Conservation (phyloP, 2,113 vertebrate genomes). For the Lepus timidus region DNA sequence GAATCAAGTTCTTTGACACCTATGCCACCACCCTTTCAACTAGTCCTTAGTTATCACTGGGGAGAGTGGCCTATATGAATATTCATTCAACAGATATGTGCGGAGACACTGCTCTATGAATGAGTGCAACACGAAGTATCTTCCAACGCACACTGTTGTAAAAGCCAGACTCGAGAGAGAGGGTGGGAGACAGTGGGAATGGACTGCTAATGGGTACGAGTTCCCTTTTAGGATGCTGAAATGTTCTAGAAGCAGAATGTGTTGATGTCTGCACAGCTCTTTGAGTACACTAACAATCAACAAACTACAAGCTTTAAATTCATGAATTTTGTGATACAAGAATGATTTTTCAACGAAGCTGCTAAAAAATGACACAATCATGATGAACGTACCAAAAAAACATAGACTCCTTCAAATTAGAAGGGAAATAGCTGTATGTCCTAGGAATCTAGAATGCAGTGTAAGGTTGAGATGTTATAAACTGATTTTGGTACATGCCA, state of each 20-base stretch:
- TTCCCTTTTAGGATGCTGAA: not conserved
- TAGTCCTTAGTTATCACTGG: not conserved
- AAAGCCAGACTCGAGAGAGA: not conserved
- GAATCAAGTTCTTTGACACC: not conserved
- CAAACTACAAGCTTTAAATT: not conserved
- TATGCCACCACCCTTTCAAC: not conserved
- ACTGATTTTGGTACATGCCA: not conserved
- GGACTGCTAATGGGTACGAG: too few relatives aligned
- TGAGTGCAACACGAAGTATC: not conserved
- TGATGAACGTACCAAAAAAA: not conserved
- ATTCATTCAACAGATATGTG: not conserved
- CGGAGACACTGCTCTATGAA: not conserved
- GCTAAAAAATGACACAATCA: not conserved
- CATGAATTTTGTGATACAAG: not conserved
- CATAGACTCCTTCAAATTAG: not conserved
- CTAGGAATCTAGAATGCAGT: not conserved
- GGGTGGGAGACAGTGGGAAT: not conserved
- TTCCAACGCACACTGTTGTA: not conserved
- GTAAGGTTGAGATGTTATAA: not conserved
- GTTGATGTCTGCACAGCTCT: not conserved
- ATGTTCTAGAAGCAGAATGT: not conserved
- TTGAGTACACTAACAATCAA: not conserved
- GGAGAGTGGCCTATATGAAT: not conserved
- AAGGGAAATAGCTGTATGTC: not conserved
- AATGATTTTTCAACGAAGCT: slow-evolving; percentile 13